phyloP scores from a whole-genome alignment of 2,797 vertebrate genomes.

The Propithecus deckenii region DNA sequence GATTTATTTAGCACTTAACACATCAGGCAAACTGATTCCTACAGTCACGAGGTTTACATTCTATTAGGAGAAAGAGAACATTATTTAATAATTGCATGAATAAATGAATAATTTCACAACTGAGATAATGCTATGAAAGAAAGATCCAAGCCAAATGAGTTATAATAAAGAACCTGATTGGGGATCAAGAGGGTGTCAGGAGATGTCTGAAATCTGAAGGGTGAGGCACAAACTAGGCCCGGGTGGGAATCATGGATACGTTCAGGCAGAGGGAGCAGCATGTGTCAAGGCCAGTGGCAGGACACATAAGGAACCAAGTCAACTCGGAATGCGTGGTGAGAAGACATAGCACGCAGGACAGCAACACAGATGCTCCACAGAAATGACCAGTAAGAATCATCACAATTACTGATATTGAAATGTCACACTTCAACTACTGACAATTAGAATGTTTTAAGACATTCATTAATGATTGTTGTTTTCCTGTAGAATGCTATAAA shows the following conservation, averaged over 20 bases:
- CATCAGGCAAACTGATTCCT: background rate
- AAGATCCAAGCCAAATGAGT: background rate
- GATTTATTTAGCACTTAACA: background rate
- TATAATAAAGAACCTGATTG: background rate
- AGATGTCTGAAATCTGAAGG: background rate
- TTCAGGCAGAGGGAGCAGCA: no score
- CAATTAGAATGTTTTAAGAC: slow-evolving; percentile 18
- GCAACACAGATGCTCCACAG: no score
- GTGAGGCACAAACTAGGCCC: background rate
- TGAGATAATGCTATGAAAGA: background rate
- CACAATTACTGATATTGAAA: background rate
- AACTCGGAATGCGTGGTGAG: fast-evolving
- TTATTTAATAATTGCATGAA: background rate
- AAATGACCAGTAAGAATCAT: background rate
- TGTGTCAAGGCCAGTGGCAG: background rate
- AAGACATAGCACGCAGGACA: background rate
- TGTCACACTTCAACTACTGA: background rate
- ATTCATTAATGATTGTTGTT: background rate
- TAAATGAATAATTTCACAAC: slow-evolving; percentile 14
- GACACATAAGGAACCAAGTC: background rate
- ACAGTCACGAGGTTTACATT: background rate
- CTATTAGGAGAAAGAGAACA: background rate
- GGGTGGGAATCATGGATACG: background rate
- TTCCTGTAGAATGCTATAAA: background rate
- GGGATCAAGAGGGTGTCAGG: background rate